Percentiles rank a stretch among this genome's conserved stretches.
Evolutionary conservation across 2,888 invertebrate genomes (phyloP).

Genomic region (Pyrgus malvae): DNA sequence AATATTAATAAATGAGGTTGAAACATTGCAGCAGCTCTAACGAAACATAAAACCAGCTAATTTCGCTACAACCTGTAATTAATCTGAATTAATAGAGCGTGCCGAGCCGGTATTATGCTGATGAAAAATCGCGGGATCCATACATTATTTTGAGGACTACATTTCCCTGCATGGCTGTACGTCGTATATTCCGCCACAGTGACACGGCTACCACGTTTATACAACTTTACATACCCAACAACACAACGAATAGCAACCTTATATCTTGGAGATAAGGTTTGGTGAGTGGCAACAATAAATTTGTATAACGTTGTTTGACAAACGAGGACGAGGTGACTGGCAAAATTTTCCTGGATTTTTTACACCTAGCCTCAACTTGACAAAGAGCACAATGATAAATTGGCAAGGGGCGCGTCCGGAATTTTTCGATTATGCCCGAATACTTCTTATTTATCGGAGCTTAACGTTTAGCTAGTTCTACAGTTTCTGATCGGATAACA

Average conservation of each 20-base stretch:
- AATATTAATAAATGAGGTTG: no score
- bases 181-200: conserved; percentile 59
- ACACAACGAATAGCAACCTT: conserved; percentile 37
- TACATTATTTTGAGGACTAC: conserved; percentile 54
- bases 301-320: conserved; percentile 61
- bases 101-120: conserved; percentile 14
- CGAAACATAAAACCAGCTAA: conserved; percentile 15
- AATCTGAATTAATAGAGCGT: conserved; percentile 20
- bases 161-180: conserved; percentile 57
- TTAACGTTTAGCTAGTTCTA: conserved; percentile 31
- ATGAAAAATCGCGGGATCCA: conserved; percentile 19
- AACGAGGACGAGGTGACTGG: conserved; percentile 70
- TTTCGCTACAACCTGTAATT: conserved; percentile 14
- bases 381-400: conserved; percentile 65
- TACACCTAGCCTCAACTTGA: conserved; percentile 59
- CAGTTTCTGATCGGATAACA: conserved; percentile 10
- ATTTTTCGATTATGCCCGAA: conserved; percentile 52
- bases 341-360: conserved; percentile 67
- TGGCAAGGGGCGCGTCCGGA: conserved; percentile 51
- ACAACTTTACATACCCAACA: conserved; percentile 30
- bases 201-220: conserved; percentile 45
- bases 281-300: conserved; percentile 34
- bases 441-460: conserved; percentile 38
- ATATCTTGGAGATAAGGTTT: conserved; percentile 30
- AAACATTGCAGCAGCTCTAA: not conserved